phyloP scores from a whole-genome alignment of 2,113 vertebrate species.

The Eretmochelys imbricata region DNA sequence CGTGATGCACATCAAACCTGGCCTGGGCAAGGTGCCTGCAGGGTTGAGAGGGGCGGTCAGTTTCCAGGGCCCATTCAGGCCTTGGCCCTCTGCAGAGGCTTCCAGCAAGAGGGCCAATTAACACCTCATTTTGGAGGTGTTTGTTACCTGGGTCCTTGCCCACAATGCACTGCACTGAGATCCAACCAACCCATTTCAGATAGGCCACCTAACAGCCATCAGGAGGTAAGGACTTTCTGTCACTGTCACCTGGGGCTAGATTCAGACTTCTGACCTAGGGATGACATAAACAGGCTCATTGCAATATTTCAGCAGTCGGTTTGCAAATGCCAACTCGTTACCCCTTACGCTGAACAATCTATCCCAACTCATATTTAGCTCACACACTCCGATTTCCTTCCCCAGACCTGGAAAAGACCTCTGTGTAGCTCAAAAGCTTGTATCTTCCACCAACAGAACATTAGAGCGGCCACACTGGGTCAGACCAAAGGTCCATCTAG shows the following conservation, averaged over 20 bases:
- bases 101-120: neutral
- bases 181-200: neutral
- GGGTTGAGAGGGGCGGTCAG: neutral
- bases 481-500: too few relatives aligned
- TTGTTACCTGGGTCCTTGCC: neutral
- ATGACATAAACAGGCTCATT: too few relatives aligned
- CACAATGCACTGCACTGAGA: neutral
- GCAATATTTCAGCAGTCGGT: too few relatives aligned
- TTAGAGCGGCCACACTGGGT: too few relatives aligned
- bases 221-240: neutral
- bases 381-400: too few relatives aligned
- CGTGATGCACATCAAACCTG: neutral
- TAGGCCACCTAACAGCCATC: neutral
- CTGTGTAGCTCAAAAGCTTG: too few relatives aligned
- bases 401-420: too few relatives aligned
- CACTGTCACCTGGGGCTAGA: neutral
- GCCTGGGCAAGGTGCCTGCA: neutral
- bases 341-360: too few relatives aligned
- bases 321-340: too few relatives aligned
- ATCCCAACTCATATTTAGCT: too few relatives aligned
- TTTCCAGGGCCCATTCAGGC: neutral
- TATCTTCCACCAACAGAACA: too few relatives aligned
- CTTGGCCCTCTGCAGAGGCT: neutral
- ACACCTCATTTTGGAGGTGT: neutral
- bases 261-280: too few relatives aligned